Evolutionary conservation across 2,888 invertebrate species (phyloP).

Genomic region (Malacosoma neustria): DNA sequence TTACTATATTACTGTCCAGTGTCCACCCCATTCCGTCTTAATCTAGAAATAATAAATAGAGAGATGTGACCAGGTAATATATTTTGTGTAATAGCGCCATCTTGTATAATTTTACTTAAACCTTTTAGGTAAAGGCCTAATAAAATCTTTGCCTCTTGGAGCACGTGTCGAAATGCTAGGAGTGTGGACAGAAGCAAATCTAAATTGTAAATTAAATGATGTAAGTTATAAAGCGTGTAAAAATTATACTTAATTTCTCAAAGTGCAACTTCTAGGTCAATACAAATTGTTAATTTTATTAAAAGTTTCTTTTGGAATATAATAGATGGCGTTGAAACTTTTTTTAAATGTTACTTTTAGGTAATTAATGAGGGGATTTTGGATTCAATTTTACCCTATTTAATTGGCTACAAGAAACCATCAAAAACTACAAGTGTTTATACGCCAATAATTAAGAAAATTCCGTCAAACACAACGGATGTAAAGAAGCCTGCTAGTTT

Average conservation of each 20-base stretch:
- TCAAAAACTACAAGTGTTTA: conserved; percentile 68
- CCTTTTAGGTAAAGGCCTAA: conserved; percentile 33
- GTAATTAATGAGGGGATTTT: conserved; percentile 87
- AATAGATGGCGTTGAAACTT: background rate
- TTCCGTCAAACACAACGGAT: conserved; percentile 40
- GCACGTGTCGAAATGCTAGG: conserved; percentile 63
- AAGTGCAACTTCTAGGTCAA: too few species aligned
- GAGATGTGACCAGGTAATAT: too few species aligned
- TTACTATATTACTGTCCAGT: too few species aligned
- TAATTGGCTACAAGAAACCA: conserved; percentile 75
- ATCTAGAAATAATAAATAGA: too few species aligned
- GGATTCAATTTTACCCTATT: conserved; percentile 87
- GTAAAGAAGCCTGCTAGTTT: conserved; percentile 69
- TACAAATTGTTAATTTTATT: too few species aligned
- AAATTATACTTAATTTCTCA: conserved; percentile 6
- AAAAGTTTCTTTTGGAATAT: too few species aligned
- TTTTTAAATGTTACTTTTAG: conserved; percentile 55
- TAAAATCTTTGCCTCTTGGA: conserved; percentile 39
- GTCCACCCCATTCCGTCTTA: too few species aligned
- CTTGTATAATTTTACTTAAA: conserved; percentile 9
- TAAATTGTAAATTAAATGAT: conserved; percentile 68
- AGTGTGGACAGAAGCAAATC: conserved; percentile 64
- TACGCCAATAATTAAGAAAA: conserved; percentile 72
- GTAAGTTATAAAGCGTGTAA: conserved; percentile 26
- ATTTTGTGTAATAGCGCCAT: too few species aligned